Evolutionary conservation across 2,888 invertebrate genomes (phyloP).

Genomic region (Fissipunctia ypsillon): DNA sequence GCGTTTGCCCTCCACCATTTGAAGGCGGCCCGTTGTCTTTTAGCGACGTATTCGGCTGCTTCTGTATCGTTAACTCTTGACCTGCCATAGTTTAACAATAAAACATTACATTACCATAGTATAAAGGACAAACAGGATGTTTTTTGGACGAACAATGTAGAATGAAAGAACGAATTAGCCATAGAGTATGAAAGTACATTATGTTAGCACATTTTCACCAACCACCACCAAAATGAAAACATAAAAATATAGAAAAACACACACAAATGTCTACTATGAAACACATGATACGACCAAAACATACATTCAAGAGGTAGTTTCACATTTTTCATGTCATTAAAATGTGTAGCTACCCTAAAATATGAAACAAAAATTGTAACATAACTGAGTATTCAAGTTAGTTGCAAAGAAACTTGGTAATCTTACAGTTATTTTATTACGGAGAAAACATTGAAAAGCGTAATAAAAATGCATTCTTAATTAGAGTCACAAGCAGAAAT

Average conservation of each 20-base stretch:
- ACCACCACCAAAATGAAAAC: constrained; percentile 85
- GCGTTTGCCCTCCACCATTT: constrained; percentile 87
- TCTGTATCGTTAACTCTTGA: constrained; percentile 98
- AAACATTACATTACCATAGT: constrained; percentile 36
- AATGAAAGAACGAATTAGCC: constrained; percentile 88
- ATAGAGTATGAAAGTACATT: constrained; percentile 87
- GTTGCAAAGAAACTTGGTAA: constrained; percentile 23
- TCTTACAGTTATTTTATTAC: constrained; percentile 43
- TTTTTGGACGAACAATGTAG: constrained; percentile 66
- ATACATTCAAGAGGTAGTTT: constrained; percentile 32
- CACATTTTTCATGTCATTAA: constrained; percentile 31
- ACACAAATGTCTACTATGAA: constrained; percentile 59
- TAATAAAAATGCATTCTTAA: constrained; percentile 64
- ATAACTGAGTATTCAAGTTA: constrained; percentile 34
- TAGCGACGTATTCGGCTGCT: constrained; percentile 97
- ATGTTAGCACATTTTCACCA: constrained; percentile 91
- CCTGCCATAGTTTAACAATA: constrained; percentile 81
- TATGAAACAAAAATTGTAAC: constrained; percentile 44
- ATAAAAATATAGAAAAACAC: constrained; percentile 69
- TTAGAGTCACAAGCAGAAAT: constrained; percentile 67
- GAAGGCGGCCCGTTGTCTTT: constrained; percentile 92
- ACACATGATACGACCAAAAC: constrained; percentile 58
- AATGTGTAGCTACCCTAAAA: constrained; percentile 55
- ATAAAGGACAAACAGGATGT: constrained; percentile 38
- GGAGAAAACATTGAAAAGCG: constrained; percentile 63